Conservation (phyloP, 2,888 invertebrate species). For the Agrochola lota region DNA sequence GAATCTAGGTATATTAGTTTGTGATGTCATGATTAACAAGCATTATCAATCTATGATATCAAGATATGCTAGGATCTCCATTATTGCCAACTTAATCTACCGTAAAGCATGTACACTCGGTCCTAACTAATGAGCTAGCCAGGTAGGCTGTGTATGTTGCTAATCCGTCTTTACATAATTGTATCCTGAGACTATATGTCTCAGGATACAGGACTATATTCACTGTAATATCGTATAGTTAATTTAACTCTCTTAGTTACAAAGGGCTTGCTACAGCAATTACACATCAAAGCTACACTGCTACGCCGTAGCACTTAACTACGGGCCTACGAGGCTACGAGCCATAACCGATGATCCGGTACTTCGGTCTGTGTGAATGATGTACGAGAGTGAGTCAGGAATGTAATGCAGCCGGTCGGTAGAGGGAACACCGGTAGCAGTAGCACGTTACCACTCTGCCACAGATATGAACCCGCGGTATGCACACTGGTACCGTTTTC, state of each 20-base stretch:
- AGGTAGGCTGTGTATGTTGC: neutral
- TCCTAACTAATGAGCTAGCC: neutral
- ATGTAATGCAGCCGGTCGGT: neutral
- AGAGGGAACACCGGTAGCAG: neutral
- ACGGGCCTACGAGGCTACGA: constrained; percentile 52
- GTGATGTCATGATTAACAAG: neutral
- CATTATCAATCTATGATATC: neutral
- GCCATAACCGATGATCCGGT: neutral
- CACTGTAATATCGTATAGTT: too few species aligned
- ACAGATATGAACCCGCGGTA: neutral
- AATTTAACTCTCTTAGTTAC: neutral
- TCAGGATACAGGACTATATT: too few species aligned
- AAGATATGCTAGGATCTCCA: neutral
- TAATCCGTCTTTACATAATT: constrained; percentile 4
- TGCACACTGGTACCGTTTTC: neutral
- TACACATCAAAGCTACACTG: constrained; percentile 17
- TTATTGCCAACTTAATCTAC: neutral
- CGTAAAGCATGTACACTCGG: neutral
- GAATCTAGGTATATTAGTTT: neutral
- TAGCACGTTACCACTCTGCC: neutral
- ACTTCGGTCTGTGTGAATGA: constrained; percentile 7
- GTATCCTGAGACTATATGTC: too few species aligned
- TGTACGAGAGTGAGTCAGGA: constrained; percentile 2
- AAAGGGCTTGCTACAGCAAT: neutral
- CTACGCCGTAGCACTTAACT: constrained; percentile 53